phyloP scores from a whole-genome alignment of 2,797 vertebrate species.

The Lindbergichthys nudifrons region DNA sequence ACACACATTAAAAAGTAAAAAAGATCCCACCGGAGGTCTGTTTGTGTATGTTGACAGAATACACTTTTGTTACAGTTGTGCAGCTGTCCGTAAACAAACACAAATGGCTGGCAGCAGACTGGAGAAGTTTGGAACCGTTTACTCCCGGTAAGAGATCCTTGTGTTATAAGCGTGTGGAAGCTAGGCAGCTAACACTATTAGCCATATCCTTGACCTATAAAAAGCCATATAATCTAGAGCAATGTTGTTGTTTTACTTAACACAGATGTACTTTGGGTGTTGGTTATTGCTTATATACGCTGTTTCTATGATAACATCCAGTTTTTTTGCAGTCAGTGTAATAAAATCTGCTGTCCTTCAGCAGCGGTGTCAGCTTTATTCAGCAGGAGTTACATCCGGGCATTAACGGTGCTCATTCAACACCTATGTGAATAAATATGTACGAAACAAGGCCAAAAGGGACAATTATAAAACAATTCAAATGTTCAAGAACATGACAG shows the following conservation, averaged over 20 bases:
- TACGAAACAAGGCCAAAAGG: not conserved
- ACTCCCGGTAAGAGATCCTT: constrained; percentile 52
- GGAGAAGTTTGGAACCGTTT: constrained; percentile 65
- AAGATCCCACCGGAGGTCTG: not conserved
- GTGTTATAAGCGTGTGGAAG: not conserved
- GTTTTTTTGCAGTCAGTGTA: not conserved
- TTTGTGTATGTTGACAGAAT: not conserved
- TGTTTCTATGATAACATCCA: not conserved
- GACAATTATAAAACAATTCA: accelerated
- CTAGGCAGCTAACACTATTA: not conserved
- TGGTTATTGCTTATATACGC: not conserved
- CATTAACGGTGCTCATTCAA: too few species aligned
- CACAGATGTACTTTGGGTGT: too few species aligned
- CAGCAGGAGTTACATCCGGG: too few species aligned
- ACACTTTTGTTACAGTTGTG: not conserved
- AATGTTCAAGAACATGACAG: not conserved
- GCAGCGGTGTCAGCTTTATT: not conserved
- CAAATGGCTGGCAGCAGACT: constrained; percentile 72
- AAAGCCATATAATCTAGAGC: not conserved
- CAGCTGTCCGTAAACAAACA: not conserved
- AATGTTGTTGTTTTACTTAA: not conserved
- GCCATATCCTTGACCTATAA: too few species aligned
- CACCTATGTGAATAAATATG: not conserved
- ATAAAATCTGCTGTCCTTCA: not conserved
- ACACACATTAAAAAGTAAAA: not conserved